Percentiles rank a stretch among this genome's conserved stretches.
Evolutionary conservation across 2,888 invertebrate genomes (phyloP).

Genomic region (Eupithecia insigniata): DNA sequence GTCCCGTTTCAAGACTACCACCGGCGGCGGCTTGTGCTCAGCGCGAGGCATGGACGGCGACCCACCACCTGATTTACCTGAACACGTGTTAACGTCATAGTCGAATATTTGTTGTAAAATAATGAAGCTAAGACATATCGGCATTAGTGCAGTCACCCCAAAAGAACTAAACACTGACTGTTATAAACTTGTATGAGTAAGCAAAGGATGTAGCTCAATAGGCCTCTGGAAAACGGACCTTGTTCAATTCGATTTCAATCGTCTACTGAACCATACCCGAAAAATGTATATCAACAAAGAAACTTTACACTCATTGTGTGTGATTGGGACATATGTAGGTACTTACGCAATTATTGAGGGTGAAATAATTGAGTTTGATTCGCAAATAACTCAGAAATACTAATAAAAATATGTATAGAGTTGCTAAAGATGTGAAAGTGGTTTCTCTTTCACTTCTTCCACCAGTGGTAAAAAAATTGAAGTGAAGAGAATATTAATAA

Average conservation of each 20-base stretch:
- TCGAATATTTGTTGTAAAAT: neutral
- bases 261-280: neutral
- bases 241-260: neutral
- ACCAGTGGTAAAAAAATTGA: too few relatives aligned
- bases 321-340: neutral
- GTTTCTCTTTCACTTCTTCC: too few relatives aligned
- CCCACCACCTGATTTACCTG: conserved; percentile 81
- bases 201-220: neutral
- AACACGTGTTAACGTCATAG: conserved; percentile 28
- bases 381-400: neutral
- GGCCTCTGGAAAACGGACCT: neutral
- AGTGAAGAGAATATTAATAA: too few relatives aligned
- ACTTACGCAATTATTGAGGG: too few relatives aligned
- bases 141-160: neutral
- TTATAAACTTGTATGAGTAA: neutral
- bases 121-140: neutral
- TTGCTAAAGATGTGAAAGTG: too few relatives aligned
- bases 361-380: neutral
- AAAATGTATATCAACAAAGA: neutral
- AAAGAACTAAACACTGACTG: too few relatives aligned
- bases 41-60: conserved; percentile 86
- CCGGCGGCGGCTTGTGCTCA: conserved; percentile 94
- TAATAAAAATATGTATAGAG: neutral
- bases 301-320: neutral
- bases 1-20: conserved; percentile 95